Percentiles rank a stretch among this genome's conserved stretches.
phyloP scores from a whole-genome alignment of 2,797 vertebrate genomes.

The Buceros bicornis region DNA sequence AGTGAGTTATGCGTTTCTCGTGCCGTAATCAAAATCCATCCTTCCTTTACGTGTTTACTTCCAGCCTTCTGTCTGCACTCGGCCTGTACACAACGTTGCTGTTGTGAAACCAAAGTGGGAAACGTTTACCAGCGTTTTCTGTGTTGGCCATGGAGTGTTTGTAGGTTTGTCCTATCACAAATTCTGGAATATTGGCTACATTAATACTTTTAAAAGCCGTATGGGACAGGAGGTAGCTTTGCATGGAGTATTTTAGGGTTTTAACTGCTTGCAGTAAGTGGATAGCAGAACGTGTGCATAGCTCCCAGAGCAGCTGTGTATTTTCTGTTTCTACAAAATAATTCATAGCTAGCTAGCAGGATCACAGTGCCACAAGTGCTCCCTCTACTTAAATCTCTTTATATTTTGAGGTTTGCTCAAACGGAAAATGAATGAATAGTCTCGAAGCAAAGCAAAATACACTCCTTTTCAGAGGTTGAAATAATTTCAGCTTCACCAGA shows the following conservation, averaged over 20 bases:
- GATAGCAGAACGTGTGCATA: background rate
- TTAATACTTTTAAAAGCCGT: background rate
- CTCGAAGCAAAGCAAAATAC: background rate
- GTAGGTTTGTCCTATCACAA: background rate
- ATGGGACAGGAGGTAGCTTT: background rate
- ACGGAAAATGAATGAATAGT: background rate
- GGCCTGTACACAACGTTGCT: background rate
- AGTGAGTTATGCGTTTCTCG: background rate
- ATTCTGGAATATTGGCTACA: background rate
- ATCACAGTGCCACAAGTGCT: background rate
- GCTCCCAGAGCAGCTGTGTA: background rate
- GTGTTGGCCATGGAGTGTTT: background rate
- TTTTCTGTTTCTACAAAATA: background rate
- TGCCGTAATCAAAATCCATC: background rate
- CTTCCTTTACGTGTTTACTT: background rate
- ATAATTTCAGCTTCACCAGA: background rate
- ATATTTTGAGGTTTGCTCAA: background rate
- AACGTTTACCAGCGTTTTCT: background rate
- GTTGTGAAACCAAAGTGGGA: background rate
- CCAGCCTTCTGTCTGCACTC: background rate
- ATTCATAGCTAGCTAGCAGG: background rate
- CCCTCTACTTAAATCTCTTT: background rate
- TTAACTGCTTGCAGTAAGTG: background rate
- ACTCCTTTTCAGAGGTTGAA: background rate
- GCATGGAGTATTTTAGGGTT: background rate